Evolutionary conservation across 2,113 vertebrate genomes (phyloP).

Genomic region (Delphinus delphis): DNA sequence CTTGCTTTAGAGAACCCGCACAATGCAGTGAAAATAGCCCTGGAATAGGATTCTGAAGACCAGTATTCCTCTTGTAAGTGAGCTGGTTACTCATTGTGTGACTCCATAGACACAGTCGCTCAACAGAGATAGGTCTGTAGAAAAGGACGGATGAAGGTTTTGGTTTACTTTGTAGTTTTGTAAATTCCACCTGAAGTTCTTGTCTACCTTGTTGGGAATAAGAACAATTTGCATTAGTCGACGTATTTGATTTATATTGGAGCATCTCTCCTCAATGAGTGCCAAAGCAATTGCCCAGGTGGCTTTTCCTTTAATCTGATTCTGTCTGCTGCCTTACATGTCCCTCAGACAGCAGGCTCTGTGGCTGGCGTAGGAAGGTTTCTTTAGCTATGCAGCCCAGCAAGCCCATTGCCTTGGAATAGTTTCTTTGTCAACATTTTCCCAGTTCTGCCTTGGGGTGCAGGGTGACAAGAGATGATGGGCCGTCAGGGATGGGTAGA

Average conservation of each 20-base stretch:
- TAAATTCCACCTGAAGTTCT: background rate
- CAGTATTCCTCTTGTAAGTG: background rate
- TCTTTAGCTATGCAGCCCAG: background rate
- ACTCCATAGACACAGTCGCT: background rate
- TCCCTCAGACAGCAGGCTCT: background rate
- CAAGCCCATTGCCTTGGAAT: background rate
- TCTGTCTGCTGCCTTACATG: background rate
- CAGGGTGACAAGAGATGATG: background rate
- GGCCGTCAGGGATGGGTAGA: background rate
- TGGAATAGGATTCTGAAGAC: background rate
- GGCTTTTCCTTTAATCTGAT: background rate
- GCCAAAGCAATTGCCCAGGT: background rate
- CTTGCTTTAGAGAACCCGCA: background rate
- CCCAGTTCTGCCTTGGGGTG: background rate
- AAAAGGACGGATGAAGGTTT: background rate
- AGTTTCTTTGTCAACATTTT: conserved; percentile 22
- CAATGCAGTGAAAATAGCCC: background rate
- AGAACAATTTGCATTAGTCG: background rate
- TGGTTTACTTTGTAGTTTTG: background rate
- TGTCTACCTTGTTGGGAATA: background rate
- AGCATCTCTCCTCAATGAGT: background rate
- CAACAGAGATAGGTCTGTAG: background rate
- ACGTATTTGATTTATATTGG: conserved; percentile 22
- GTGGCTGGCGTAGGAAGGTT: background rate
- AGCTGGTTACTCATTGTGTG: background rate